Evolutionary conservation across 2,888 invertebrate genomes (phyloP).

Genomic region (Anarsia innoxiella): DNA sequence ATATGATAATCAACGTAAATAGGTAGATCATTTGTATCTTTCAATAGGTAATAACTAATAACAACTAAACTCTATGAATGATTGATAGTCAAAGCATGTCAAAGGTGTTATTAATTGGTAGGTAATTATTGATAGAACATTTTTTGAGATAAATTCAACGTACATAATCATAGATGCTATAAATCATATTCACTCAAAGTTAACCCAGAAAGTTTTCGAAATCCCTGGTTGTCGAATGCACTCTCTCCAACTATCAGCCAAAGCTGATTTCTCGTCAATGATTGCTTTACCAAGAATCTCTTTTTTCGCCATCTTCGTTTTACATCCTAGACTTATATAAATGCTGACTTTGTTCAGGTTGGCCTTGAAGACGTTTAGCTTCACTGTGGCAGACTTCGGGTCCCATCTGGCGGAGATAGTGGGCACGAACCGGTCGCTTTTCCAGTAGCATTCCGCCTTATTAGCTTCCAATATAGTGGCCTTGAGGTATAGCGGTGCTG

Average conservation of each 20-base stretch:
- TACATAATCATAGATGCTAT: too few species aligned
- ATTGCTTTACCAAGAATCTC: constrained; percentile 79
- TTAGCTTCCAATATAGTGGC: constrained; percentile 83
- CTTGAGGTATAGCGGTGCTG: constrained; percentile 84
- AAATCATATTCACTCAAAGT: constrained; percentile 70
- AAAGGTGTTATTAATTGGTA: too few species aligned
- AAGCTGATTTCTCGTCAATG: constrained; percentile 76
- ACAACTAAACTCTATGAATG: too few species aligned
- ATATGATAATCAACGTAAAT: too few species aligned
- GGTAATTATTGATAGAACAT: too few species aligned
- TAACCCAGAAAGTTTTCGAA: constrained; percentile 76
- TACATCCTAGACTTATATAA: constrained; percentile 79
- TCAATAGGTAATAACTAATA: too few species aligned
- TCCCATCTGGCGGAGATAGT: constrained; percentile 86
- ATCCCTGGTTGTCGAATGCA: constrained; percentile 72
- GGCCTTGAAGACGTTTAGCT: constrained; percentile 77
- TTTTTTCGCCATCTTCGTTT: constrained; percentile 81
- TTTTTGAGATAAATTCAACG: too few species aligned
- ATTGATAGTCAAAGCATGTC: too few species aligned
- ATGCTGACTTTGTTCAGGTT: constrained; percentile 78
- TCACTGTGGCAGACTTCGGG: constrained; percentile 77
- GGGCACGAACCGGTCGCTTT: constrained; percentile 83
- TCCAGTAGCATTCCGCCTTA: constrained; percentile 78
- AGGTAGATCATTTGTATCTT: too few species aligned
- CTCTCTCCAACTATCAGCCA: constrained; percentile 77